Evolutionary conservation across 1,140 invertebrate genomes (phyloP).

Genomic region (Zaprionus ornatus): DNA sequence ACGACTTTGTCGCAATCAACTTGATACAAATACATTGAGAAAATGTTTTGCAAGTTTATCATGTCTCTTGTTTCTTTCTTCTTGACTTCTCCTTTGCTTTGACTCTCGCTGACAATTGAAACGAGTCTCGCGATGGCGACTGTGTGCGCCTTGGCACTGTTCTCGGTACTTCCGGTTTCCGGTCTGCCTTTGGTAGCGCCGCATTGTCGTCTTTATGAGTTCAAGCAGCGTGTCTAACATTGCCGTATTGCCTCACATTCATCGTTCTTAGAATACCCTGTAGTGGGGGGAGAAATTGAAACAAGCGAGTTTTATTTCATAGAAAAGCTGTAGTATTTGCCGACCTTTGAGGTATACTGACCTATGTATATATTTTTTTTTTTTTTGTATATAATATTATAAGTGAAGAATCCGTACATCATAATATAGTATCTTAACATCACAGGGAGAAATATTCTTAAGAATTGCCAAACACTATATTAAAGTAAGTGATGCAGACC

Average conservation of each 20-base stretch:
- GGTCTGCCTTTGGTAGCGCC: slow-evolving; percentile 63
- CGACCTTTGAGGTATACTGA: no score
- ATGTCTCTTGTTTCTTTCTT: slow-evolving; percentile 31
- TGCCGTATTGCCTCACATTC: background rate
- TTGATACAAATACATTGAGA: slow-evolving; percentile 1
- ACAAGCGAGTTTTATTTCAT: no score
- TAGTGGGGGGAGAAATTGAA: background rate
- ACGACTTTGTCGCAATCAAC: slow-evolving; percentile 4
- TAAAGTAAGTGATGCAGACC: no score
- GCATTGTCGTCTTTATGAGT: slow-evolving; percentile 65
- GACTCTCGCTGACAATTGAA: slow-evolving; percentile 52
- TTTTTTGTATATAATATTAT: no score
- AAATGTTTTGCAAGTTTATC: slow-evolving; percentile 55
- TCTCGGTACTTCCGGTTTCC: slow-evolving; percentile 75
- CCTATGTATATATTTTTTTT: no score
- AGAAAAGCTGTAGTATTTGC: no score
- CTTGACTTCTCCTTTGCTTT: background rate
- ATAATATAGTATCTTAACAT: no score
- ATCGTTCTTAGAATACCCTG: background rate
- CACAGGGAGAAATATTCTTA: no score
- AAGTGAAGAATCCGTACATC: no score
- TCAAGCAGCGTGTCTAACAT: slow-evolving; percentile 12
- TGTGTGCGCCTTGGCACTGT: slow-evolving; percentile 60
- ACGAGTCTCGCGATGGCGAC: slow-evolving; percentile 38
- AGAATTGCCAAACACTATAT: no score